These are phyloP conservation scores for Phoxinus dragarum DNA, from an alignment of 2,797 vertebrate species.

Conservation along the genomic window DNA sequence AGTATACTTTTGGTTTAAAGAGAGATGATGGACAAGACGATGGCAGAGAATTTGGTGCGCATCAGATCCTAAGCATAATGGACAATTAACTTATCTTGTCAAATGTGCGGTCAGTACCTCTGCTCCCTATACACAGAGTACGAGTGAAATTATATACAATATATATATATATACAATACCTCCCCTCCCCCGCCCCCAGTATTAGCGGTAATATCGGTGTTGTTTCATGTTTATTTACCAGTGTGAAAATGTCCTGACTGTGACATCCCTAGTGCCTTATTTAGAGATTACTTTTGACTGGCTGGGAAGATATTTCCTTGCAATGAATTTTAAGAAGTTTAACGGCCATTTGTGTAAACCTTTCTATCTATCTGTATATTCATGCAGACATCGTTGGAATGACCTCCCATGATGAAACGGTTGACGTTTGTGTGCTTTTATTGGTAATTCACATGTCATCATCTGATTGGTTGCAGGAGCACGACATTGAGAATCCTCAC, in stretches of 20 bases:
- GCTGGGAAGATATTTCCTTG: not conserved
- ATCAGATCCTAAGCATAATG: not conserved
- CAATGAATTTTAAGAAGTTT: not conserved
- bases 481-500: slow-evolving; percentile 91
- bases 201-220: no score
- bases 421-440: not conserved
- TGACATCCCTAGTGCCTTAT: not conserved
- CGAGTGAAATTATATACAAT: no score
- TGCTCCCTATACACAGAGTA: not conserved
- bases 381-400: not conserved
- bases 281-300: not conserved
- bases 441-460: not conserved
- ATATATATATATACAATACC: no score
- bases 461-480: slow-evolving; percentile 81
- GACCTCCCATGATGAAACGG: not conserved
- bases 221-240: no score
- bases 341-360: not conserved
- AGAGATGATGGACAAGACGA: not conserved
- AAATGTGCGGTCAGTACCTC: not conserved
- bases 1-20: no score
- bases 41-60: not conserved
- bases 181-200: no score
- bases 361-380: not conserved
- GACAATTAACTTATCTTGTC: not conserved
- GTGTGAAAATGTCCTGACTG: no score